Conservation (phyloP, 2,888 invertebrate genomes). For the Leucophenga maculata region DNA sequence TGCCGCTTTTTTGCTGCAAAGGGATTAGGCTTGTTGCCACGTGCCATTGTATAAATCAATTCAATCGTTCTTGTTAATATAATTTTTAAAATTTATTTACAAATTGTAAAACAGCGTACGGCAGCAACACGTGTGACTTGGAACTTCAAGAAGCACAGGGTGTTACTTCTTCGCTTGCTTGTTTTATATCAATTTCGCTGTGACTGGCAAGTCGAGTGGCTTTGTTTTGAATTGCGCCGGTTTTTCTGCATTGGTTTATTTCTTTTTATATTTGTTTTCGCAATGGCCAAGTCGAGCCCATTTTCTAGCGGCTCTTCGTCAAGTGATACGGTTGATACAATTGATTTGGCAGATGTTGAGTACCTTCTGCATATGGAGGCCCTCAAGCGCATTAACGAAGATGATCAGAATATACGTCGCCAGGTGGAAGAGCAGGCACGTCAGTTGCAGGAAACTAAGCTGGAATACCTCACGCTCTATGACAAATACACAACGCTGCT, state of each 20-base stretch:
- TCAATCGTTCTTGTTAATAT: slow-evolving; percentile 4
- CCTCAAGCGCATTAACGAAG: slow-evolving; percentile 58
- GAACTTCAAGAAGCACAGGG: too few relatives aligned
- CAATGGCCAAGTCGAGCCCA: too few relatives aligned
- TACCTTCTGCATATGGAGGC: slow-evolving; percentile 62
- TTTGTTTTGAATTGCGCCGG: too few relatives aligned
- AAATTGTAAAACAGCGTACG: too few relatives aligned
- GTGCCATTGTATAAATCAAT: slow-evolving; percentile 48
- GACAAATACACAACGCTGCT: slow-evolving; percentile 45
- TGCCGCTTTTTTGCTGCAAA: slow-evolving; percentile 78
- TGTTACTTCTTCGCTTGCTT: too few relatives aligned
- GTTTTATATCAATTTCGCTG: too few relatives aligned
- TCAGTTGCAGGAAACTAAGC: slow-evolving; percentile 51
- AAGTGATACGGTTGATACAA: not conserved
- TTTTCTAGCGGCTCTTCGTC: too few relatives aligned
- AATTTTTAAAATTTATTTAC: not conserved
- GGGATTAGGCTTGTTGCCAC: slow-evolving; percentile 73
- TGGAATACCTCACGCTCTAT: slow-evolving; percentile 54
- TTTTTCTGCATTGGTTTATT: too few relatives aligned
- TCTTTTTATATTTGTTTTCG: too few relatives aligned
- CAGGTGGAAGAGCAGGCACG: slow-evolving; percentile 61
- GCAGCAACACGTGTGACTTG: too few relatives aligned
- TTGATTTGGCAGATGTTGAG: slow-evolving; percentile 54
- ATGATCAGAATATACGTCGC: slow-evolving; percentile 50
- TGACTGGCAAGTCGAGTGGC: too few relatives aligned